Conservation (phyloP, 2,797 vertebrate genomes). For the Bryconaethiops microstoma region DNA sequence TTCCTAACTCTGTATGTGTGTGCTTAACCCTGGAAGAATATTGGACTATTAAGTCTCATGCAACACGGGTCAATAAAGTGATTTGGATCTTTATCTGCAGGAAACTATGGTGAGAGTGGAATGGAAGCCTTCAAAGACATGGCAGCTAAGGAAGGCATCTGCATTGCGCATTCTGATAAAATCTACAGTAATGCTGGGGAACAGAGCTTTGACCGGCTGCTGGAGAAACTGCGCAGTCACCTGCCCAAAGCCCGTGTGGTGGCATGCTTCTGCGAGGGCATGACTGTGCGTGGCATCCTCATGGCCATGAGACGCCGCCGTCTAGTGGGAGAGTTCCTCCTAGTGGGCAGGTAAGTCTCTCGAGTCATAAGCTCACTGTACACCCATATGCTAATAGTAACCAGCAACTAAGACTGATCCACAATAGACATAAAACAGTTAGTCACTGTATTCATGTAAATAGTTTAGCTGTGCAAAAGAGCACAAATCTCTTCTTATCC, state of each 20-base stretch:
- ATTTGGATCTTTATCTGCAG: conserved; percentile 67
- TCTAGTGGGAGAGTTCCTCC: conserved; percentile 92
- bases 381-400: background rate
- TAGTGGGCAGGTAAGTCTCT: conserved; percentile 90
- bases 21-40: background rate
- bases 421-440: too few relatives aligned
- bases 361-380: background rate
- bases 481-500: too few relatives aligned
- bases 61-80: background rate
- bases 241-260: conserved; percentile 96
- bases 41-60: background rate
- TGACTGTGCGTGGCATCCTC: conserved; percentile 94
- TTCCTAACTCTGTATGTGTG: too few relatives aligned
- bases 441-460: too few relatives aligned
- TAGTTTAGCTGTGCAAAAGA: too few relatives aligned
- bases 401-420: too few relatives aligned
- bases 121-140: conserved; percentile 99
- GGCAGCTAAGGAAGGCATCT: conserved; percentile 95
- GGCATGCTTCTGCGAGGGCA: conserved; percentile 98
- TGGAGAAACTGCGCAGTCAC: conserved; percentile 90
- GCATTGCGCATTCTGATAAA: conserved; percentile 98
- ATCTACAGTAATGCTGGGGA: conserved; percentile 98
- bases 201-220: conserved; percentile 89
- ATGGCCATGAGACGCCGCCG: conserved; percentile 95
- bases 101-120: conserved; percentile 98